Percentiles rank a stretch among this genome's conserved stretches.
Conservation (phyloP, 2,888 invertebrate genomes). For the Bruchidius siliquastri region DNA sequence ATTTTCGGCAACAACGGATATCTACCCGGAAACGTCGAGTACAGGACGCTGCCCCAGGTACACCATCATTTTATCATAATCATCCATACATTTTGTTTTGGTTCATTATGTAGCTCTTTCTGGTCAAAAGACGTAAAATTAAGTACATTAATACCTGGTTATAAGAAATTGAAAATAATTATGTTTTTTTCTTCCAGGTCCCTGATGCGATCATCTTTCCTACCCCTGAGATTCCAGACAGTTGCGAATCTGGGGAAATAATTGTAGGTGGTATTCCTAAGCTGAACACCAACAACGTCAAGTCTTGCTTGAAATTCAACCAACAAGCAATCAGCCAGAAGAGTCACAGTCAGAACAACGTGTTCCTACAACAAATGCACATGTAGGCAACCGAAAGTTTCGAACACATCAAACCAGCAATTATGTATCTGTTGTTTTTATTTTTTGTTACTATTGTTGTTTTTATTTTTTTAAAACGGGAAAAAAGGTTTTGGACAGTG, state of each 20-base stretch:
- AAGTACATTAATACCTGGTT: not conserved
- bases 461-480: too few species aligned
- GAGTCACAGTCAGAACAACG: not conserved
- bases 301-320: not conserved
- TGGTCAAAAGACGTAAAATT: too few species aligned
- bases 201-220: constrained; percentile 16
- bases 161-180: not conserved
- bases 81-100: too few species aligned
- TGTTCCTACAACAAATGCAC: not conserved
- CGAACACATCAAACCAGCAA: not conserved
- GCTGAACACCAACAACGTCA: not conserved
- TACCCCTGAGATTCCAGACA: constrained; percentile 10
- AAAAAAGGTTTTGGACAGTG: too few species aligned
- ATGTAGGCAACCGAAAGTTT: not conserved
- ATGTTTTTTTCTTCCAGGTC: not conserved
- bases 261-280: constrained; percentile 7
- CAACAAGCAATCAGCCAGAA: constrained; percentile 11
- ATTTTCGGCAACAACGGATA: constrained; percentile 20
- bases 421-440: too few species aligned
- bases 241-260: constrained; percentile 18
- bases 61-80: too few species aligned
- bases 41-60: constrained; percentile 12
- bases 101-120: too few species aligned
- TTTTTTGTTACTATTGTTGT: too few species aligned
- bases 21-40: constrained; percentile 32